Percentiles rank a stretch among this genome's conserved stretches.
phyloP scores from a whole-genome alignment of 2,113 vertebrate genomes.

The Martes martes region DNA sequence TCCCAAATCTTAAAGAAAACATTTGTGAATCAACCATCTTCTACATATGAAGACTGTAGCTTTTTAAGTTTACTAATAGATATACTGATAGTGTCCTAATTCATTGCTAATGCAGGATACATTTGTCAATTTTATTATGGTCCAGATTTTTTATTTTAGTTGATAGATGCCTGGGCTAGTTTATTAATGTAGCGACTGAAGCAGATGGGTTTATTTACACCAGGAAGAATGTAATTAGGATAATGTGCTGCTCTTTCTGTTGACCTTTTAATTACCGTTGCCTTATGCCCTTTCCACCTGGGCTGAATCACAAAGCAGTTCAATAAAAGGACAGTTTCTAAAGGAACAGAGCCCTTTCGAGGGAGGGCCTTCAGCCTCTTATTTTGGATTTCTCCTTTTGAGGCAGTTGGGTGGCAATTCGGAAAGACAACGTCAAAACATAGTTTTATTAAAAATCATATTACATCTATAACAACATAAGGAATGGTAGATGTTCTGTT shows the following conservation, averaged over 20 bases:
- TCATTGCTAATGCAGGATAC: conserved; percentile 9
- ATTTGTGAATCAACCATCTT: neutral
- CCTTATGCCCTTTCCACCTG: neutral
- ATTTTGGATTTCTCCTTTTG: conserved; percentile 3
- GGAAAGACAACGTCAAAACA: conserved; percentile 1
- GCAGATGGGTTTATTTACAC: neutral
- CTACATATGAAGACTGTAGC: neutral
- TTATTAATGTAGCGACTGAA: neutral
- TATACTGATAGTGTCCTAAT: neutral
- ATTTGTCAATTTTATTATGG: neutral
- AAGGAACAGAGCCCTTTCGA: neutral
- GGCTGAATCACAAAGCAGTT: neutral
- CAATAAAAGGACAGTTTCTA: neutral
- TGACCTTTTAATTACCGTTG: conserved; percentile 1
- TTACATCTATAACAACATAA: neutral
- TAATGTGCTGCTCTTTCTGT: neutral
- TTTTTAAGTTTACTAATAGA: neutral
- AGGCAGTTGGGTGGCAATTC: neutral
- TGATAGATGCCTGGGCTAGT: neutral
- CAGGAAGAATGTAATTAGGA: neutral
- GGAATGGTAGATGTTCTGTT: neutral
- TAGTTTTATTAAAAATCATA: neutral
- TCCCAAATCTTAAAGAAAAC: neutral
- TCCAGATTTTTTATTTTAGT: neutral
- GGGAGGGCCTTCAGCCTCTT: neutral